Conservation (phyloP, 2,888 invertebrate species). For the Mesoligia furuncula region DNA sequence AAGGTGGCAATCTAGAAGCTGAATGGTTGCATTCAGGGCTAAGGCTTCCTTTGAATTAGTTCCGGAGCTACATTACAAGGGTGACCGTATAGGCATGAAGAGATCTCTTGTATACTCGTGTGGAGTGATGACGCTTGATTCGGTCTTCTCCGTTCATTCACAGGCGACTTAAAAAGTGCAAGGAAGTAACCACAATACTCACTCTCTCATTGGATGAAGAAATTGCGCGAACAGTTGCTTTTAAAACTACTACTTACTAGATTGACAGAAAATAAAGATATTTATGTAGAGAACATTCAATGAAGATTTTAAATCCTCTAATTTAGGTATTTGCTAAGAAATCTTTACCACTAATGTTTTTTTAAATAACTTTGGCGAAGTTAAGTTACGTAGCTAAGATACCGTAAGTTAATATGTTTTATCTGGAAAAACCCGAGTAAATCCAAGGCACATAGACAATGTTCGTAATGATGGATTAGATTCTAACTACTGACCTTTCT, state of each 20-base stretch:
- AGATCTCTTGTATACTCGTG: constrained; percentile 1
- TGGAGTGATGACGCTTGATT: background rate
- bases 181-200: too few relatives aligned
- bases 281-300: background rate
- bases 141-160: too few relatives aligned
- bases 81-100: background rate
- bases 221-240: too few relatives aligned
- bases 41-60: constrained; percentile 7
- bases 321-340: background rate
- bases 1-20: constrained; percentile 2
- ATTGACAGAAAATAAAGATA: too few relatives aligned
- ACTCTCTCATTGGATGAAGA: too few relatives aligned
- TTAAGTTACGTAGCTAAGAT: background rate
- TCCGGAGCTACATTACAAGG: background rate
- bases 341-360: background rate
- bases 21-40: constrained; percentile 26
- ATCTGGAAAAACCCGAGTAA: background rate
- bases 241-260: too few relatives aligned
- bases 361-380: background rate
- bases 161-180: too few relatives aligned
- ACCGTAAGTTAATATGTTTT: background rate
- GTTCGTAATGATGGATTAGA: constrained; percentile 20
- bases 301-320: background rate
- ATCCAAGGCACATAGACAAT: background rate
- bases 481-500: background rate